phyloP scores from a whole-genome alignment of 1,140 invertebrate genomes.

The Vanessa atalanta region DNA sequence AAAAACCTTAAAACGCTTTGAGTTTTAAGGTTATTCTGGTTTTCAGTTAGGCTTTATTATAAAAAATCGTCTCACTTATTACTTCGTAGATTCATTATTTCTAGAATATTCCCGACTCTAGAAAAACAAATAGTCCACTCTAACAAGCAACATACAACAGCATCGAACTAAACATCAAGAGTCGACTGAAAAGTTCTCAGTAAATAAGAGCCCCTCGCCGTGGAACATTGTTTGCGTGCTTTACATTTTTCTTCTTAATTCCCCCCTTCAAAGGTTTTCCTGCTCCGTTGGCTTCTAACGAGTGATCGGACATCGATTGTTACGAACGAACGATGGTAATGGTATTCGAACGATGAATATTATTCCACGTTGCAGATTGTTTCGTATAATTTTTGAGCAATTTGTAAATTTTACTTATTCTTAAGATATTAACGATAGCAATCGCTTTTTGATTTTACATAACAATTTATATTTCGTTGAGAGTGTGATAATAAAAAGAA shows the following conservation, averaged over 20 bases:
- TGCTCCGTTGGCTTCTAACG: slow-evolving; percentile 40
- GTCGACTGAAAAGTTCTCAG: slow-evolving; percentile 6
- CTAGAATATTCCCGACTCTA: not conserved
- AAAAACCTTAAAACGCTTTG: too few relatives aligned
- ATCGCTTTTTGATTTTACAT: too few relatives aligned
- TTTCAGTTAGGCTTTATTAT: too few relatives aligned
- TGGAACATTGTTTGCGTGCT: slow-evolving; percentile 43
- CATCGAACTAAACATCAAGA: slow-evolving; percentile 5
- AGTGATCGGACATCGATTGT: slow-evolving; percentile 42
- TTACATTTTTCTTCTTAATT: slow-evolving; percentile 50
- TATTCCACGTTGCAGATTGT: not conserved
- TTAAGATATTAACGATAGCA: too few relatives aligned
- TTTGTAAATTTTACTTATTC: too few relatives aligned
- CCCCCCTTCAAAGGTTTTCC: slow-evolving; percentile 42
- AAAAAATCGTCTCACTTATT: too few relatives aligned
- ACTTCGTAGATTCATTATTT: not conserved
- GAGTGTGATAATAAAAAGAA: too few relatives aligned
- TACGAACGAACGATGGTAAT: slow-evolving; percentile 14
- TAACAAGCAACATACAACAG: slow-evolving; percentile 5
- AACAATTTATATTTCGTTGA: too few relatives aligned
- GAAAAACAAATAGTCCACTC: not conserved
- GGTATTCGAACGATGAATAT: slow-evolving; percentile 6
- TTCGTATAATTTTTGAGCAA: not conserved
- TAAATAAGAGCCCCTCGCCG: slow-evolving; percentile 3
- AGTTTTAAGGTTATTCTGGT: too few relatives aligned